Evolutionary conservation across 2,113 vertebrate species (phyloP).

Genomic region (Oreotragus oreotragus): DNA sequence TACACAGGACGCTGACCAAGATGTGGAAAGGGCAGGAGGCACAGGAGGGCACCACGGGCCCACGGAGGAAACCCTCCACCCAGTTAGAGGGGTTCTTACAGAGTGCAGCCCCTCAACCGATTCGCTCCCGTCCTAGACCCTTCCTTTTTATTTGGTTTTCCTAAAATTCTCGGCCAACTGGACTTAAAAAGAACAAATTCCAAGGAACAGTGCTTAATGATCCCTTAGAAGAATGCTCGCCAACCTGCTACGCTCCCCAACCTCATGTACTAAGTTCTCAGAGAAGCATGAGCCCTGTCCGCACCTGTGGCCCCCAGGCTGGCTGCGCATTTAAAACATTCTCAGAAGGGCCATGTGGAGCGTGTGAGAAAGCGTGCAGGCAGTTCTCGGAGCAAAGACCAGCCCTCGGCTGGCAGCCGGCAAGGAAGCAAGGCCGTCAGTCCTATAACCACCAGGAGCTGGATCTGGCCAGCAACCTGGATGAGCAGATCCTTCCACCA

Average conservation of each 20-base stretch:
- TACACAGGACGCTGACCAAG: background rate
- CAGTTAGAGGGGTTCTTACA: background rate
- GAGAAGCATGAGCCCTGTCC: background rate
- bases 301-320: background rate
- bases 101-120: background rate
- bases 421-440: background rate
- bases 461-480: background rate
- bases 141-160: background rate
- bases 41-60: background rate
- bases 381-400: background rate
- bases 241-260: accelerated
- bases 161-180: background rate
- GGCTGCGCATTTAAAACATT: background rate
- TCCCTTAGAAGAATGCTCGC: background rate
- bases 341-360: background rate
- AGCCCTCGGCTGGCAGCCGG: background rate
- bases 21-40: background rate
- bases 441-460: background rate
- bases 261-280: background rate
- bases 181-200: background rate
- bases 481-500: background rate
- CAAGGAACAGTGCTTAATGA: background rate
- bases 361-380: background rate
- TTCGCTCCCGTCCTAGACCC: accelerated
- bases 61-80: background rate